Evolutionary conservation across 2,888 invertebrate species (phyloP).

Genomic region (Lissocephala sabroskyi): DNA sequence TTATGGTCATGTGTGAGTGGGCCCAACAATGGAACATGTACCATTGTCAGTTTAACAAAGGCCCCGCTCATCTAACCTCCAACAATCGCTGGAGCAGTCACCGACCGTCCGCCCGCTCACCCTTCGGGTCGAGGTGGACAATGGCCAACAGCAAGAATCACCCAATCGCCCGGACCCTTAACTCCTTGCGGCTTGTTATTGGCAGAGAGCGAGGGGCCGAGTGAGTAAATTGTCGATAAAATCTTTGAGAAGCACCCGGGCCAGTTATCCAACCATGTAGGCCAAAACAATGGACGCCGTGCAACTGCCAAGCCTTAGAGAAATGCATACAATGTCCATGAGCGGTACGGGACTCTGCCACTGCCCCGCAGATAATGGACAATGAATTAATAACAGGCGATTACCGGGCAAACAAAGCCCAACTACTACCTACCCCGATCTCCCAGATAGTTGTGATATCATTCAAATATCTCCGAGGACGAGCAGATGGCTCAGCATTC

Average conservation of each 20-base stretch:
- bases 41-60: conserved; percentile 57
- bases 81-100: conserved; percentile 21
- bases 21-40: conserved; percentile 42
- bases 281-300: conserved; percentile 43
- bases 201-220: conserved; percentile 40
- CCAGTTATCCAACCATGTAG: conserved; percentile 38
- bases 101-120: too few species aligned
- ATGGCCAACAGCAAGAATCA: conserved; percentile 31
- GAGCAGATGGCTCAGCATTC: too few species aligned
- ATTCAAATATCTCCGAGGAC: too few species aligned
- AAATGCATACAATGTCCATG: conserved; percentile 60
- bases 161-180: background rate
- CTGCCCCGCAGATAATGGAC: conserved; percentile 59
- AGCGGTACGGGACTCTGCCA: conserved; percentile 38
- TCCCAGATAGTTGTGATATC: too few species aligned
- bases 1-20: conserved; percentile 17
- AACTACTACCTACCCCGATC: too few species aligned
- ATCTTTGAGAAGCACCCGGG: conserved; percentile 48
- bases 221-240: conserved; percentile 43
- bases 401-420: conserved; percentile 28
- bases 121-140: conserved; percentile 43
- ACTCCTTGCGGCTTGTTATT: conserved; percentile 30
- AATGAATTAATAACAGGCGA: conserved; percentile 62
- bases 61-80: conserved; percentile 17
- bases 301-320: conserved; percentile 13